Evolutionary conservation across 1,140 invertebrate species (phyloP).

Genomic region (Chrysopa pallens): DNA sequence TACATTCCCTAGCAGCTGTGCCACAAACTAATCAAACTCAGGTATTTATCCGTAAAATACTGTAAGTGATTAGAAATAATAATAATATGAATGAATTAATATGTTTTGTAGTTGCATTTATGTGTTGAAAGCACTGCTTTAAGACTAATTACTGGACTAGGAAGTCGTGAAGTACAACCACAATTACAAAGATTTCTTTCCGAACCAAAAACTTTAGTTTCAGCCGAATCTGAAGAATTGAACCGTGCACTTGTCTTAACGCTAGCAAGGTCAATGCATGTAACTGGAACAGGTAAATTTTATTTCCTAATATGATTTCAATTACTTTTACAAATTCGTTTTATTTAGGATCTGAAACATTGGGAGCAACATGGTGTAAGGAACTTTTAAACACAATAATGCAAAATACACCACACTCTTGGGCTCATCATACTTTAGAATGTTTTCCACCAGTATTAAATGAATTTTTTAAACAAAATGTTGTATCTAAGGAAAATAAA

Average conservation of each 20-base stretch:
- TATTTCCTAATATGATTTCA: neutral
- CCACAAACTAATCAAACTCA: slow-evolving; percentile 91
- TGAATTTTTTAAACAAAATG: slow-evolving; percentile 74
- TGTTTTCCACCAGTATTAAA: slow-evolving; percentile 79
- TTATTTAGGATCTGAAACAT: slow-evolving; percentile 26
- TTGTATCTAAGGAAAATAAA: slow-evolving; percentile 74
- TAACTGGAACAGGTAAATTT: slow-evolving; percentile 50
- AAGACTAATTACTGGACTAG: slow-evolving; percentile 76
- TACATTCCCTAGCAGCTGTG: slow-evolving; percentile 73
- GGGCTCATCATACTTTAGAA: slow-evolving; percentile 80
- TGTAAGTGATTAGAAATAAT: neutral
- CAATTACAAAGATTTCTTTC: slow-evolving; percentile 72
- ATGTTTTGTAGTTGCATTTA: slow-evolving; percentile 5
- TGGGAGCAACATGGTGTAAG: slow-evolving; percentile 71
- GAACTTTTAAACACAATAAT: slow-evolving; percentile 80
- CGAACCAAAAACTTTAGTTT: slow-evolving; percentile 77
- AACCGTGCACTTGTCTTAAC: slow-evolving; percentile 84
- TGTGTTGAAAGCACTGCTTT: slow-evolving; percentile 88
- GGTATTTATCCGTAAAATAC: slow-evolving; percentile 65
- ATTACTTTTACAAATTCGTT: slow-evolving; percentile 2
- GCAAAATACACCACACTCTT: slow-evolving; percentile 85
- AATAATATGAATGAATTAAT: slow-evolving; percentile 4
- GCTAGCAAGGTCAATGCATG: slow-evolving; percentile 82
- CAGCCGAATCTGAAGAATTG: slow-evolving; percentile 85
- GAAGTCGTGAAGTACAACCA: slow-evolving; percentile 79